phyloP scores from a whole-genome alignment of 2,113 vertebrate species.

The Catharus fuscescens region DNA sequence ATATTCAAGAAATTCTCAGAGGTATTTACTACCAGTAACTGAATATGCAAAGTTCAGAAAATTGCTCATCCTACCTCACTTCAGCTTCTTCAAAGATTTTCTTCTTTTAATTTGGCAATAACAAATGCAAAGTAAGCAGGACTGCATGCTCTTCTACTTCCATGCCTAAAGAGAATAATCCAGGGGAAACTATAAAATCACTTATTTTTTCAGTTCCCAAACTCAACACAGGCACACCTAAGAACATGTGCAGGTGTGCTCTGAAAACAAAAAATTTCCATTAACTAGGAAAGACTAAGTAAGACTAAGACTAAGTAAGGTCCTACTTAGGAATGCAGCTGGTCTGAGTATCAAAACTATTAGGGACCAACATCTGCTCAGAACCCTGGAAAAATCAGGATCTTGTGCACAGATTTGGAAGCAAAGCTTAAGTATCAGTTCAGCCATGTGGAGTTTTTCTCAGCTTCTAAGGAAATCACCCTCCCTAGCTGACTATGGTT shows the following conservation, averaged over 20 bases:
- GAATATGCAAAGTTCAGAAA: conserved; percentile 31
- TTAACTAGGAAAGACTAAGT: not conserved
- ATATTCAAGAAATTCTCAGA: conserved; percentile 30
- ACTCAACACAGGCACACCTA: not conserved
- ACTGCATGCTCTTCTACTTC: not conserved
- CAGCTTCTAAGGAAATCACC: not conserved
- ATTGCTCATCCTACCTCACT: not conserved
- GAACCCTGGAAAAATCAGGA: not conserved
- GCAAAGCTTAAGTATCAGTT: not conserved
- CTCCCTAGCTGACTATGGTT: not conserved
- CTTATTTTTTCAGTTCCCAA: not conserved
- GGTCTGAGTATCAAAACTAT: not conserved
- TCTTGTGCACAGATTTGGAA: not conserved
- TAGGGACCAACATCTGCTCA: not conserved
- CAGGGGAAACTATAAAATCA: not conserved
- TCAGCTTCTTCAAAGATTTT: conserved; percentile 21
- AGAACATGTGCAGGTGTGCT: not conserved
- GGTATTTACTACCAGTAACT: conserved; percentile 17
- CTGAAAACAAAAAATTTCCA: not conserved
- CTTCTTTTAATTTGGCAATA: conserved; percentile 12
- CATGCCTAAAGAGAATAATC: not conserved
- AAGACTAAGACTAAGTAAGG: not conserved
- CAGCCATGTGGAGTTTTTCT: not conserved
- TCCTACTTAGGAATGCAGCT: not conserved
- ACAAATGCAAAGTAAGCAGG: not conserved